A percentile compares a stretch with the other conserved stretches of the same genome.
These are phyloP conservation scores for Tapera naevia DNA, from an alignment of 2,797 vertebrate genomes.

Conservation along the genomic window DNA sequence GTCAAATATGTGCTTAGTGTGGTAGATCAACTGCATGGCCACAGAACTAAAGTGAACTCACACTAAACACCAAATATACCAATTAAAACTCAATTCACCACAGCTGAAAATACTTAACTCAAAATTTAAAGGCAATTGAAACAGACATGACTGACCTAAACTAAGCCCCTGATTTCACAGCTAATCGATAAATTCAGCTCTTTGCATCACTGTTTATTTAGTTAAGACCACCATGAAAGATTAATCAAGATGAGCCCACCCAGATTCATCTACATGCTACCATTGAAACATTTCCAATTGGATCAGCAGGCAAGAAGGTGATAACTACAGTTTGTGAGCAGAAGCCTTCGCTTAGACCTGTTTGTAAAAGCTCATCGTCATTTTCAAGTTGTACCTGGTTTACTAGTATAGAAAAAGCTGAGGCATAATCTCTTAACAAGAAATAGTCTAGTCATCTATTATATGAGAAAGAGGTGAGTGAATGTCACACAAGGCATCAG, in stretches of 20 bases:
- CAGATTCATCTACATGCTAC: neutral
- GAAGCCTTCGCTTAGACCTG: neutral
- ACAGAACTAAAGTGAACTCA: neutral
- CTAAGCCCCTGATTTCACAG: neutral
- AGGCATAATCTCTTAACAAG: neutral
- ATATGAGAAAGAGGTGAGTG: neutral
- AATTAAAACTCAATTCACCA: neutral
- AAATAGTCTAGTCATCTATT: neutral
- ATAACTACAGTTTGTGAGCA: neutral
- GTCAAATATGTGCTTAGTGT: neutral
- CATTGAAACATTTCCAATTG: neutral
- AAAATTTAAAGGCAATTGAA: neutral
- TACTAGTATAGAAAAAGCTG: neutral
- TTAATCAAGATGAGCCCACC: neutral
- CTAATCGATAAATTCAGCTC: neutral
- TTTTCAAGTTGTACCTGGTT: neutral
- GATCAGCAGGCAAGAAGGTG: neutral
- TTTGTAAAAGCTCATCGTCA: neutral
- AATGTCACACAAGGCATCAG: neutral
- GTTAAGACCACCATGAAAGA: neutral
- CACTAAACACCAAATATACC: neutral
- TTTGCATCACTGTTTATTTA: neutral
- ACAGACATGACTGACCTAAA: neutral
- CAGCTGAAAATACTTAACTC: neutral
- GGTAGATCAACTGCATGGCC: neutral